phyloP scores from a whole-genome alignment of 2,113 vertebrate species.

The Nibea albiflora region DNA sequence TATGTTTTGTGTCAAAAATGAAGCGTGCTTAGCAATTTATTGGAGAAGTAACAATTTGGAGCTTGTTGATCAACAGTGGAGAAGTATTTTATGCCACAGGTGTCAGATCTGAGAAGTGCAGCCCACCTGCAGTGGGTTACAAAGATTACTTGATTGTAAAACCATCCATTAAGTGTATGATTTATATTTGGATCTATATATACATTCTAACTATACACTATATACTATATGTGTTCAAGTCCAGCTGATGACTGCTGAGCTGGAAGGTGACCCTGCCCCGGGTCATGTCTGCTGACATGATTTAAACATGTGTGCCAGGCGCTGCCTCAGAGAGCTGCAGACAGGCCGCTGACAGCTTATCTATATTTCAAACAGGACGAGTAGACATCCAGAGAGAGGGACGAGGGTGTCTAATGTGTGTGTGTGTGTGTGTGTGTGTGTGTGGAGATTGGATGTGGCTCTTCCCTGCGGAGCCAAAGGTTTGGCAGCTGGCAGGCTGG shows the following conservation, averaged over 20 bases:
- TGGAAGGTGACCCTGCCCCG: conserved; percentile 54
- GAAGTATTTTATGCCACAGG: background rate
- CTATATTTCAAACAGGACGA: conserved; percentile 72
- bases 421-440: conserved; percentile 15
- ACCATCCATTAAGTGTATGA: background rate
- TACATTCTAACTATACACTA: too few relatives aligned
- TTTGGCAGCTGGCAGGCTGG: conserved; percentile 51
- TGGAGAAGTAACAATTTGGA: background rate
- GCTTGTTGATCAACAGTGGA: background rate
- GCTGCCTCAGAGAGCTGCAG: conserved; percentile 52
- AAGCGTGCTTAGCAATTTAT: background rate
- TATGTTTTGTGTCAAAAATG: background rate
- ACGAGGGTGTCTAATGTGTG: conserved; percentile 18
- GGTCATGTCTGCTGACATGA: conserved; percentile 62
- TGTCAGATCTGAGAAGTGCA: background rate
- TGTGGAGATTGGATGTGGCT: conserved; percentile 56
- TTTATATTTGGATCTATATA: background rate
- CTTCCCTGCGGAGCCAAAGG: conserved; percentile 44
- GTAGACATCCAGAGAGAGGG: conserved; percentile 38
- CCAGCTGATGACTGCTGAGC: conserved; percentile 27
- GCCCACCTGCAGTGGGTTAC: background rate
- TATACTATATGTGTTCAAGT: background rate
- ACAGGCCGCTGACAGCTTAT: conserved; percentile 72
- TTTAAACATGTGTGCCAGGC: conserved; percentile 69
- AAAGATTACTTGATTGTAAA: background rate